Base-by-base conservation (phyloP, 2,113 vertebrate genomes). In the Thalassoma bifasciatum region DNA sequence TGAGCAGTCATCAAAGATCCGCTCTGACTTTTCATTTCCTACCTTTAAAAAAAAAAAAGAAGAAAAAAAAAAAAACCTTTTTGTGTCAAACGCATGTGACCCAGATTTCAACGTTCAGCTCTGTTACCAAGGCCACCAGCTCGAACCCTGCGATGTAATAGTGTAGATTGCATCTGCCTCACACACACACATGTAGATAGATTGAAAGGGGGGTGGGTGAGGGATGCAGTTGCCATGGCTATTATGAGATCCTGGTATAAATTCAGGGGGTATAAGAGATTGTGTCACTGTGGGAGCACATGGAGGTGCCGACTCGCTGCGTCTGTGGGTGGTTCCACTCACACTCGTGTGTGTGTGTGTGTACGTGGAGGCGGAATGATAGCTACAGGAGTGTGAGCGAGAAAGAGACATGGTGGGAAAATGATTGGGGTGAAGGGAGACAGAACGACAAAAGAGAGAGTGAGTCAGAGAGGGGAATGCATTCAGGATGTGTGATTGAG, bases 271-370 rank as follows among this genome's bases (percentile, higher is more conserved):
- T 59, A 59, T 57, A 42, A 75, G 77, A 86, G 86, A 79, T 73
- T 56, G 84, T 89, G 76, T 83, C 72, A 80, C 52, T 21, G 75
- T 61, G 69, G 38, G 62, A 82, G 68, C 77, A 50, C 56, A 56
- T 81, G 86, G 87, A 79, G 75, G 86, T 83, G 83, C 75, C 73
- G 72, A 57, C 72, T 59, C 56, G 59, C 53, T 74, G 79, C 46
- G 0, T 50, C 70, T 76, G 89, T 87, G 86, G 88, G 90, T 81
- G 88, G 86, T 89, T 90, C 71, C 77, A 54, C 87, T 81, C 76
- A 52, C 84, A 68, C 60, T 42, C 73, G 71, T 61, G 34, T 61
- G 67, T 67, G 34, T 57, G 40, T 56, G 49, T 62, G 37, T 83
- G 72, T 57, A 13, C 56, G 70, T 44, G 72, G 57, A 68, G 77